Evolutionary conservation across 2,888 invertebrate species (phyloP).

Genomic region (Hipparchia semele): DNA sequence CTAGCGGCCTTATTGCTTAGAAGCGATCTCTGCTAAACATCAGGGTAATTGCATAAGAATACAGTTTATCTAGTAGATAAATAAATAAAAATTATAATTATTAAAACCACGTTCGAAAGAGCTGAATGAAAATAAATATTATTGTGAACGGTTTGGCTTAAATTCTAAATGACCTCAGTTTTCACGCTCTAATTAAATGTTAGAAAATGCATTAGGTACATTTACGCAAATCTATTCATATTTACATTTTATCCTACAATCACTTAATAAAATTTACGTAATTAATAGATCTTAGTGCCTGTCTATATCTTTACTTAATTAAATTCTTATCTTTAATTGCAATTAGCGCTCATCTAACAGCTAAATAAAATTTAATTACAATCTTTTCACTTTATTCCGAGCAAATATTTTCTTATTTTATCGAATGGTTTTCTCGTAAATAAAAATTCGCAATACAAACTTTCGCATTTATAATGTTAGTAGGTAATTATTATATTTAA

Average conservation of each 20-base stretch:
- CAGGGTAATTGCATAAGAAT: background rate
- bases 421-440: background rate
- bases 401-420: background rate
- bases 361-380: background rate
- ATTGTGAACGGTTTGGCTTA: background rate
- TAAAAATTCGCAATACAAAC: no score
- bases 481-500: no score
- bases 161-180: slow-evolving; percentile 28
- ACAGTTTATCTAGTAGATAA: background rate
- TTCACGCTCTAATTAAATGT: slow-evolving; percentile 37
- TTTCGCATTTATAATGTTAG: no score
- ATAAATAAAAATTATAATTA: background rate
- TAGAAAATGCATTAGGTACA: slow-evolving; percentile 26
- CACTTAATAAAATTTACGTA: slow-evolving; percentile 11
- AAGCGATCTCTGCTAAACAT: no score
- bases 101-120: background rate
- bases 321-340: background rate
- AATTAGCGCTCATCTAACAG: background rate
- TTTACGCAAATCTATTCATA: slow-evolving; percentile 28
- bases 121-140: background rate
- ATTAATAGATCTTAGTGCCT: background rate
- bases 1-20: no score
- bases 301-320: slow-evolving; percentile 1
- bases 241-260: slow-evolving; percentile 24
- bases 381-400: background rate